Percentiles rank a stretch among this genome's conserved stretches.
Evolutionary conservation across 1,140 invertebrate species (phyloP).

Genomic region (Samia ricini): DNA sequence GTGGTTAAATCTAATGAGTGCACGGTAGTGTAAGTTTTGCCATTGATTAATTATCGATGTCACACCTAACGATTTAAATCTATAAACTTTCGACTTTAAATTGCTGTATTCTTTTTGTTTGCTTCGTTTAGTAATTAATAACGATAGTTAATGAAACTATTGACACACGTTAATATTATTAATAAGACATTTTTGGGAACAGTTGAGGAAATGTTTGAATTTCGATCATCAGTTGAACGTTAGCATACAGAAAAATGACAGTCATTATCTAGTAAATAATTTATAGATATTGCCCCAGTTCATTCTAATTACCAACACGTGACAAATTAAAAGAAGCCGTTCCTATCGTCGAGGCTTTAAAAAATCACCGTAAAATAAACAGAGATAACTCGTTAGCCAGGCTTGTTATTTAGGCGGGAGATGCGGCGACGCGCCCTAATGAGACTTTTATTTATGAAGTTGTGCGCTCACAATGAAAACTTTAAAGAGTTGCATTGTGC

Average conservation of each 20-base stretch:
- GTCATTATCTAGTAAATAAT: neutral
- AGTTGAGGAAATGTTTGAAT: too few species aligned
- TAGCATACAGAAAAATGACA: neutral
- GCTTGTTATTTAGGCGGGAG: conserved; percentile 57
- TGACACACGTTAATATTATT: too few species aligned
- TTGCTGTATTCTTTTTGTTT: too few species aligned
- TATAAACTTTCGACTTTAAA: too few species aligned
- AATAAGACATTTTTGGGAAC: too few species aligned
- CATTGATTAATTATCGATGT: too few species aligned
- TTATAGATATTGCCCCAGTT: neutral
- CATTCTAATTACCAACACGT: conserved; percentile 8
- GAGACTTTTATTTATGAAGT: conserved; percentile 74
- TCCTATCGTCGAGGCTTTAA: conserved; percentile 12
- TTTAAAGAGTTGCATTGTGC: conserved; percentile 69
- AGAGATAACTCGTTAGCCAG: conserved; percentile 50
- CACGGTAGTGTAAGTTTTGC: too few species aligned
- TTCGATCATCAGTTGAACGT: too few species aligned
- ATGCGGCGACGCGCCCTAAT: conserved; percentile 59
- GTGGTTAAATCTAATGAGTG: too few species aligned
- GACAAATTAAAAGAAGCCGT: conserved; percentile 15
- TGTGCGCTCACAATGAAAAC: conserved; percentile 53
- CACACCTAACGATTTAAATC: too few species aligned
- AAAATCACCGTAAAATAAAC: conserved; percentile 28
- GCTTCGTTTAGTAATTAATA: too few species aligned
- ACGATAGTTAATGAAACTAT: too few species aligned